Percentiles rank a stretch among this genome's conserved stretches.
phyloP scores from a whole-genome alignment of 2,797 vertebrate species.

The Hozukius guyotensis region DNA sequence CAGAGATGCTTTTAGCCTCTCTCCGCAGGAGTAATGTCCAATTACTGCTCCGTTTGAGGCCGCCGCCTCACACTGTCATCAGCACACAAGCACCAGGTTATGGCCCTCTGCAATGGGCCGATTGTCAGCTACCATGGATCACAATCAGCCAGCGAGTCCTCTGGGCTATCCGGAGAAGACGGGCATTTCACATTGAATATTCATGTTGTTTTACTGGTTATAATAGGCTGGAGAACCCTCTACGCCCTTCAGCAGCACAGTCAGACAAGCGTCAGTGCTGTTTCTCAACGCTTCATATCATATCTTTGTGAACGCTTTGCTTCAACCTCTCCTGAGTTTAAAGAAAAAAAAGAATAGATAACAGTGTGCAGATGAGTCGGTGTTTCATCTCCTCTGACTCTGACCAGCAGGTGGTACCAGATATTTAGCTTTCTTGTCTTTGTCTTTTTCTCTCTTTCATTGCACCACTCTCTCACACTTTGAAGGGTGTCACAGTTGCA shows the following conservation, averaged over 20 bases:
- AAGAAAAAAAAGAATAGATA: background rate
- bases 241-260: background rate
- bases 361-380: background rate
- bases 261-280: background rate
- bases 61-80: constrained; percentile 52
- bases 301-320: background rate
- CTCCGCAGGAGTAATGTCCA: constrained; percentile 75
- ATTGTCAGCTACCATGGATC: constrained; percentile 68
- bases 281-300: background rate
- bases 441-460: background rate
- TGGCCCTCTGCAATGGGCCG: constrained; percentile 55
- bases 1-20: constrained; percentile 75
- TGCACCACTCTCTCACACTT: background rate
- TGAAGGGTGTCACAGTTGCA: background rate
- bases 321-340: background rate
- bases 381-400: constrained; percentile 46
- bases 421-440: constrained; percentile 72
- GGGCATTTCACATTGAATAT: constrained; percentile 56
- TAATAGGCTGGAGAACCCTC: constrained; percentile 31
- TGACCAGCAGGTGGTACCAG: constrained; percentile 82
- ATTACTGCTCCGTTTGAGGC: constrained; percentile 70
- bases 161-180: constrained; percentile 23
- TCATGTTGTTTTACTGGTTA: constrained; percentile 54
- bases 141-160: constrained; percentile 56
- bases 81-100: constrained; percentile 57